Conservation (phyloP, 2,888 invertebrate genomes). For the Caenorhabditis uteleia region DNA sequence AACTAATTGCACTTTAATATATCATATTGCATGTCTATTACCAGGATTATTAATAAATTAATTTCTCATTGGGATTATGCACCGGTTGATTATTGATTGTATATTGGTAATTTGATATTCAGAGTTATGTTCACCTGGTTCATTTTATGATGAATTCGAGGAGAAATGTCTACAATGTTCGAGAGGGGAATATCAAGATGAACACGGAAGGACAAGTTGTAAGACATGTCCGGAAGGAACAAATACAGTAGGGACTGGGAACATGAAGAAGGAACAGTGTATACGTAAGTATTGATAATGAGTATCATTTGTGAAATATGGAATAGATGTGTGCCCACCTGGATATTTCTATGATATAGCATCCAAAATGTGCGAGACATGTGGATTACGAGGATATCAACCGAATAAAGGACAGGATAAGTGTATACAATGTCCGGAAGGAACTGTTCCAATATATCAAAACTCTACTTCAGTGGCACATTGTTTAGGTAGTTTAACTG, state of each 20-base stretch:
- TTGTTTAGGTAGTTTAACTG: constrained; percentile 22
- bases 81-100: neutral
- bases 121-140: constrained; percentile 48
- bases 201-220: constrained; percentile 44
- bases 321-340: constrained; percentile 43
- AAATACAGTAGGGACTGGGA: constrained; percentile 34
- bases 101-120: neutral
- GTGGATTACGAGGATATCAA: constrained; percentile 49
- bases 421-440: constrained; percentile 45
- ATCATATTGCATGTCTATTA: neutral
- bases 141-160: constrained; percentile 33
- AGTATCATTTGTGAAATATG: neutral
- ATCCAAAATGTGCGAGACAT: constrained; percentile 46
- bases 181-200: constrained; percentile 43
- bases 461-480: constrained; percentile 46
- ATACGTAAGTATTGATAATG: constrained; percentile 19
- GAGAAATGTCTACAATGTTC: constrained; percentile 36
- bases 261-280: constrained; percentile 26
- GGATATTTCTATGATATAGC: constrained; percentile 47
- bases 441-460: constrained; percentile 45
- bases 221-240: constrained; percentile 37
- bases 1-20: constrained; percentile 44
- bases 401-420: constrained; percentile 39
- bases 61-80: constrained; percentile 4
- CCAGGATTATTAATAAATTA: constrained; percentile 3